Percentiles rank a stretch among this genome's conserved stretches.
Evolutionary conservation across 2,113 vertebrate species (phyloP).

Genomic region (Cebus imitator): DNA sequence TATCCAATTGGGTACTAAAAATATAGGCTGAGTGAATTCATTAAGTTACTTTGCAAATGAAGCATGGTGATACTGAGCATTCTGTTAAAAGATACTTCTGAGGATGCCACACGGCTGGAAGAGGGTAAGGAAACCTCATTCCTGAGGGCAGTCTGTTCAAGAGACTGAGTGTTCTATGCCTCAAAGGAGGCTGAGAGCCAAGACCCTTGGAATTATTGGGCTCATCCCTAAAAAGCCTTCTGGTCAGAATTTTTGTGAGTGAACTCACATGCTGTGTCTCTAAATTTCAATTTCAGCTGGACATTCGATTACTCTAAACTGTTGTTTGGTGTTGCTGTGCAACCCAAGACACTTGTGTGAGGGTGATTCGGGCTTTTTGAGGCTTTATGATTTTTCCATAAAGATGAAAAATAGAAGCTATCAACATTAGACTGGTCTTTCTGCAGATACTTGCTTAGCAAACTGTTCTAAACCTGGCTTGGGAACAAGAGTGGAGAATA

Average conservation of each 20-base stretch:
- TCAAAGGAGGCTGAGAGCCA: background rate
- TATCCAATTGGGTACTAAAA: background rate
- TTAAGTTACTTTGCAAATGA: background rate
- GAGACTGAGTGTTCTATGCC: background rate
- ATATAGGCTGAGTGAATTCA: background rate
- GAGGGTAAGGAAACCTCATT: background rate
- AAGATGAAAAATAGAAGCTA: constrained; percentile 1
- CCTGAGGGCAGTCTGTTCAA: background rate
- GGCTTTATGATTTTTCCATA: background rate
- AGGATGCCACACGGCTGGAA: background rate
- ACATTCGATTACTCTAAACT: constrained; percentile 26
- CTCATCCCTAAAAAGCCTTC: constrained; percentile 27
- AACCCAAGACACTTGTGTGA: background rate
- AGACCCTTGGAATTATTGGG: background rate
- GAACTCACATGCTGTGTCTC: background rate
- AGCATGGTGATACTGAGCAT: background rate
- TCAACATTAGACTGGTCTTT: background rate
- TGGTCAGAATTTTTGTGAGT: constrained; percentile 4
- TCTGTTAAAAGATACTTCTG: background rate
- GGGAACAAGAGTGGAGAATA: background rate
- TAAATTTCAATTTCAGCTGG: constrained; percentile 32
- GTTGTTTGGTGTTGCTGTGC: background rate
- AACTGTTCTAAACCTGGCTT: background rate
- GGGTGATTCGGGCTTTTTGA: background rate
- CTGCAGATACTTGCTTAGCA: background rate